Evolutionary conservation across 2,888 invertebrate genomes (phyloP), one percentile per base, ranked within the genome.

Genomic region (Opisthograptis luteolata): DNA sequence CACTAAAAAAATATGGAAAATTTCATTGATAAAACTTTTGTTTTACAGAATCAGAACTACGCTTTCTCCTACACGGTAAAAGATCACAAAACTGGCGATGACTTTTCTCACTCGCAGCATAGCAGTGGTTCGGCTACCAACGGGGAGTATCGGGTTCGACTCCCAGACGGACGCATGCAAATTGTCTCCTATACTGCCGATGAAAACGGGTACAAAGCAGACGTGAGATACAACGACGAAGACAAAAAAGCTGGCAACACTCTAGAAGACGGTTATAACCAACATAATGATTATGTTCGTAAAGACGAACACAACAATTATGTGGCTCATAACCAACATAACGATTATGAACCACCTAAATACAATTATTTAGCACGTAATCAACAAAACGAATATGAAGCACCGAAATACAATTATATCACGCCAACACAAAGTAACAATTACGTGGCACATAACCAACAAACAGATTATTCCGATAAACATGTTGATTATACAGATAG

Each of bases 181-280:
- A 92, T 93, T 7, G 94, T 94, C 0, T 93, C 93, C 4, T 94
- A 94, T 70, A 93, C 92, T 2, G 94, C 94, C 1, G 94, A 94
- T 56, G 92, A 93, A 74, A 92, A 92, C 51, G 94, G 94, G 0
- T 94, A 94, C 73, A 92, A 93, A 61, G 94, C 94, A 1, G 92
- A 94, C 54, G 94, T 94, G 0, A 88, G 92, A 82, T 94, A 94
- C 60, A 92, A 93, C 56, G 89, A 90, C 32, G 76, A 79, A 5
- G 76, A 76, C 2, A 66, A 70, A 52, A 25, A 4, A 7, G 49
- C 62, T 8, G 55, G 47, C 1, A 73, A 67, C 1, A 73, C 68
- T 12, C 59, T 60, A 1, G 69, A 71, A 22, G 59, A 64, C n/a
- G 52, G 65, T 47, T 12, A 63, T 31, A 31, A 53, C 7, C 35